phyloP scores from a whole-genome alignment of 2,113 vertebrate genomes.

The Pristiophorus japonicus region DNA sequence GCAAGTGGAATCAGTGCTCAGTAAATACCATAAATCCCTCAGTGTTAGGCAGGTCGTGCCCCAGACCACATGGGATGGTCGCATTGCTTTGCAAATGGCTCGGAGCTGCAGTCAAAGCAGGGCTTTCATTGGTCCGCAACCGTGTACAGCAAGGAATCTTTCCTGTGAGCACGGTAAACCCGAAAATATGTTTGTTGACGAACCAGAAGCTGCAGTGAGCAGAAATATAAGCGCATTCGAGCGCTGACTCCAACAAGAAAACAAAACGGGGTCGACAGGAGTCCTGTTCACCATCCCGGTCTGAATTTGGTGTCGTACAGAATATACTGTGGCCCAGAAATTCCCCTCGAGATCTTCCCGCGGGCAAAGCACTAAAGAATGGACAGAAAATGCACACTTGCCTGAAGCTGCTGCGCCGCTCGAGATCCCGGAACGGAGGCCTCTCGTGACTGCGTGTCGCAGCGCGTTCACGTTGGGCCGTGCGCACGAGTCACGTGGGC shows the following conservation, averaged over 20 bases:
- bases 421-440: too few relatives aligned
- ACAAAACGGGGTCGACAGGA: not conserved
- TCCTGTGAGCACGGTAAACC: not conserved
- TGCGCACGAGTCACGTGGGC: too few relatives aligned
- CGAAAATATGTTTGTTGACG: not conserved
- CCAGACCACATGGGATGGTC: not conserved
- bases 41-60: constrained; percentile 27
- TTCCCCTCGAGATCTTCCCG: too few relatives aligned
- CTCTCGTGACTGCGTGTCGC: too few relatives aligned
- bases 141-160: not conserved
- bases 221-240: not conserved
- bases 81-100: not conserved
- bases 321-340: too few relatives aligned
- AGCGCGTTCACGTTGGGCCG: too few relatives aligned
- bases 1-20: not conserved
- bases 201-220: not conserved
- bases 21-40: constrained; percentile 28
- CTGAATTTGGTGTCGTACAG: not conserved
- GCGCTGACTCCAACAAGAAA: not conserved
- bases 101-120: not conserved
- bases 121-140: not conserved
- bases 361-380: too few relatives aligned
- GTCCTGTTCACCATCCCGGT: not conserved
- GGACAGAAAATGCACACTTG: too few relatives aligned
- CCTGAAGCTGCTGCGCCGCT: too few relatives aligned